Evolutionary conservation across 2,888 invertebrate species (phyloP).

Genomic region (Anoplius nigerrimus): DNA sequence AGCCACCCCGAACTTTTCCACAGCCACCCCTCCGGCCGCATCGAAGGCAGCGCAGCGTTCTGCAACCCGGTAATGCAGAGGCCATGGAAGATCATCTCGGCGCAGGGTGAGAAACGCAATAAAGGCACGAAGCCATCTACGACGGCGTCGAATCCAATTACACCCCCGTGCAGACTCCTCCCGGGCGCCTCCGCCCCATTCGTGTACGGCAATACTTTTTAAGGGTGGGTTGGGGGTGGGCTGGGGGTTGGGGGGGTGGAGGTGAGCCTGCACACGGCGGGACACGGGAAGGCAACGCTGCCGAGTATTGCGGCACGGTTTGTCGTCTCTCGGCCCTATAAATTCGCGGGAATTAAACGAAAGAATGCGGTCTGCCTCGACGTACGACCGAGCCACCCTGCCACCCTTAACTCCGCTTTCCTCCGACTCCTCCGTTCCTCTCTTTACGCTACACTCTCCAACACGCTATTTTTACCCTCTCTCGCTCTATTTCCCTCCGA

Average conservation of each 20-base stretch:
- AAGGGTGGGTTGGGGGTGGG: slow-evolving; percentile 44
- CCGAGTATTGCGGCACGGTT: slow-evolving; percentile 59
- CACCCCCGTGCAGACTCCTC: slow-evolving; percentile 29
- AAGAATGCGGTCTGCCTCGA: slow-evolving; percentile 74
- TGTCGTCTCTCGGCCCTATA: slow-evolving; percentile 69
- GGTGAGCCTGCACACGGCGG: slow-evolving; percentile 11
- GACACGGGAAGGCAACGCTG: slow-evolving; percentile 57
- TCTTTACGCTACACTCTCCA: no score
- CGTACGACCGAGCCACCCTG: slow-evolving; percentile 65
- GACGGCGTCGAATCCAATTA: slow-evolving; percentile 71
- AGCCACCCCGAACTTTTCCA: no score
- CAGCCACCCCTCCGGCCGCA: no score
- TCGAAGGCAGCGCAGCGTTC: no score
- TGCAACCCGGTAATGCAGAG: no score
- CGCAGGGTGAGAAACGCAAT: slow-evolving; percentile 44
- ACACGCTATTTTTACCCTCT: no score
- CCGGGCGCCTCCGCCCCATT: slow-evolving; percentile 6
- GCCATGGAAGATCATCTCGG: slow-evolving; percentile 30
- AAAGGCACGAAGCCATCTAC: slow-evolving; percentile 50
- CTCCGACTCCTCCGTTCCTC: slow-evolving; percentile 19
- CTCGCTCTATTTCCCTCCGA: slow-evolving; percentile 11
- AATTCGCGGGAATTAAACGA: slow-evolving; percentile 75
- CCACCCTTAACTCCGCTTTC: slow-evolving; percentile 65
- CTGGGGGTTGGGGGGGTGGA: neutral
- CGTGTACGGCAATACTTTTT: slow-evolving; percentile 55